Conservation (phyloP, 2,113 vertebrate species). For the Bubo blakistoni region DNA sequence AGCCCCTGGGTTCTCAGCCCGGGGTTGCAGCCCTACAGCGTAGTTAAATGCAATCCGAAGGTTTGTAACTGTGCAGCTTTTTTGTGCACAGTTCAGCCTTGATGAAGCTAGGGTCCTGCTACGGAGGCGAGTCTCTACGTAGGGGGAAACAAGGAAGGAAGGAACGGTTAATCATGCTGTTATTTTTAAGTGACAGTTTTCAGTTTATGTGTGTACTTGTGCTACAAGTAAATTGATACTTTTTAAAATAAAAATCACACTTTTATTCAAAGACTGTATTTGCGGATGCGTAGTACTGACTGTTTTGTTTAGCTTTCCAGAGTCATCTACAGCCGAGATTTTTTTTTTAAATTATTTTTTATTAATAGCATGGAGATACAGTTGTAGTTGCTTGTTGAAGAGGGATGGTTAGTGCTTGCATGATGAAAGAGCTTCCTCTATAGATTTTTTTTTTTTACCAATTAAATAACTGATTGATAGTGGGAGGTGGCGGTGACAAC, state of each 20-base stretch:
- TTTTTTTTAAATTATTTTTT: background rate
- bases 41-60: background rate
- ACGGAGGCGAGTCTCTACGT: background rate
- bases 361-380: background rate
- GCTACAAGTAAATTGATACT: background rate
- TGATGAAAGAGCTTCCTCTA: conserved; percentile 4
- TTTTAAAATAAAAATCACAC: background rate
- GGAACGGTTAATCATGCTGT: background rate
- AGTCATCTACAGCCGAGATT: background rate
- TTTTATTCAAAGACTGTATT: background rate
- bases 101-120: background rate
- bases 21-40: background rate
- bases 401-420: background rate
- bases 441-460: background rate
- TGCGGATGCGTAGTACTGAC: background rate
- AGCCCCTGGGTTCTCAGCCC: background rate
- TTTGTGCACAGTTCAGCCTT: background rate
- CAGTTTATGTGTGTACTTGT: background rate
- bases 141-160: background rate
- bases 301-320: background rate
- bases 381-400: background rate
- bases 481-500: background rate
- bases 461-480: background rate
- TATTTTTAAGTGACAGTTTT: conserved; percentile 16
- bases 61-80: background rate